phyloP scores from a whole-genome alignment of 2,113 vertebrate species.

The Salvator merianae region DNA sequence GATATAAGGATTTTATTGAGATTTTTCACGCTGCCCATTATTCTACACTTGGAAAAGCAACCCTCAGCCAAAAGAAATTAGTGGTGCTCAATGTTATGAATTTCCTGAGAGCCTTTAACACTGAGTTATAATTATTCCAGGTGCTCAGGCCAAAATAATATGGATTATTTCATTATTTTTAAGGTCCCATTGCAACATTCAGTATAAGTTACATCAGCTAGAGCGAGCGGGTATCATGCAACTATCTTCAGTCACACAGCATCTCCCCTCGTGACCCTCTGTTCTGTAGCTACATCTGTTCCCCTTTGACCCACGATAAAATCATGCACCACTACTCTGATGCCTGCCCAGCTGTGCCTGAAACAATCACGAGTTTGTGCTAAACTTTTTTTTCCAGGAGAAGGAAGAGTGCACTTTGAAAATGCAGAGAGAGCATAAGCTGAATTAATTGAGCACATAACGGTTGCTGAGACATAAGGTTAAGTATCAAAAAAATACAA shows the following conservation, averaged over 20 bases:
- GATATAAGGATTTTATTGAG: not conserved
- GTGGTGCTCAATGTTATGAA: conserved; percentile 3
- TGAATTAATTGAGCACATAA: conserved; percentile 59
- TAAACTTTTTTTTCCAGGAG: conserved; percentile 48
- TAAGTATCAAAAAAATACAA: conserved; percentile 47
- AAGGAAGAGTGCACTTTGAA: not conserved
- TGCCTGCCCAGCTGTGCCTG: conserved; percentile 8
- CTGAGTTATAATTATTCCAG: conserved; percentile 44
- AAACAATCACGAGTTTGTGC: conserved; percentile 18
- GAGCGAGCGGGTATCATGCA: conserved; percentile 9
- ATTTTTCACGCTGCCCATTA: not conserved
- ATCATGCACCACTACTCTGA: conserved; percentile 40
- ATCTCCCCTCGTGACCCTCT: conserved; percentile 18
- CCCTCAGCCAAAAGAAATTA: conserved; percentile 35
- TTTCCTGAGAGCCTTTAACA: conserved; percentile 46
- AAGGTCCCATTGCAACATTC: conserved; percentile 43
- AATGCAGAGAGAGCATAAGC: conserved; percentile 50
- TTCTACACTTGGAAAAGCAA: conserved; percentile 19
- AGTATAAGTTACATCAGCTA: not conserved
- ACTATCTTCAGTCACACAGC: not conserved
- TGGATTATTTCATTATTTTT: conserved; percentile 30
- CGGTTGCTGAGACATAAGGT: conserved; percentile 50
- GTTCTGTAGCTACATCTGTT: conserved; percentile 50
- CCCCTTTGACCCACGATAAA: conserved; percentile 42
- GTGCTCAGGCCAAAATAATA: conserved; percentile 45